Evolutionary conservation across 2,888 invertebrate species (phyloP).

Genomic region (Hymenopus coronatus): DNA sequence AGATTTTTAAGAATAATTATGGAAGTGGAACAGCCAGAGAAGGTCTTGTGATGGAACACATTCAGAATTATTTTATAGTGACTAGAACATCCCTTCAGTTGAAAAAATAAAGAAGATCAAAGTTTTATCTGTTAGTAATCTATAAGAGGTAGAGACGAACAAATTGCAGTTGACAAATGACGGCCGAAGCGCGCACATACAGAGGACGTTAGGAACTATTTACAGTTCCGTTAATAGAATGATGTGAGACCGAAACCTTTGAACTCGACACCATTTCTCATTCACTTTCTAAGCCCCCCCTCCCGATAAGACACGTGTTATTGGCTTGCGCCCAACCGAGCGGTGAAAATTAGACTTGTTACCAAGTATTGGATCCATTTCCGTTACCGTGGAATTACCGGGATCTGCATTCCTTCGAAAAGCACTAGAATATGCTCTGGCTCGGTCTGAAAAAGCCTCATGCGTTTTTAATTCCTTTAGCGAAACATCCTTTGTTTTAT

Average conservation of each 20-base stretch:
- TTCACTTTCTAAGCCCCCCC: not conserved
- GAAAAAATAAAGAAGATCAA: not conserved
- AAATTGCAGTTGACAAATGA: not conserved
- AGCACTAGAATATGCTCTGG: not conserved
- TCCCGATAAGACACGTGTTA: not conserved
- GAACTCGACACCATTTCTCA: not conserved
- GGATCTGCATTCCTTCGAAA: not conserved
- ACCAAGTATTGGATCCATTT: not conserved
- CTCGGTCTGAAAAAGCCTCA: not conserved
- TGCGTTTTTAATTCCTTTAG: too few relatives aligned
- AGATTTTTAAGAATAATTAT: too few relatives aligned
- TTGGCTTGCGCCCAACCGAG: not conserved
- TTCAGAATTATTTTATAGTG: too few relatives aligned
- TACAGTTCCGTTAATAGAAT: not conserved
- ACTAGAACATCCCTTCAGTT: not conserved
- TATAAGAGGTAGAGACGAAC: not conserved
- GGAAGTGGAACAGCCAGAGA: too few relatives aligned
- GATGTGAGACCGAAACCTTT: not conserved
- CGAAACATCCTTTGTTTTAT: too few relatives aligned
- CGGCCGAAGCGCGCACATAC: not conserved
- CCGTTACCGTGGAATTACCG: not conserved
- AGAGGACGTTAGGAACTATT: not conserved
- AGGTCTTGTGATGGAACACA: too few relatives aligned
- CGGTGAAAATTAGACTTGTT: not conserved
- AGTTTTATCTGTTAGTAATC: not conserved